phyloP scores from a whole-genome alignment of 2,113 vertebrate genomes.

The Poicephalus meyeri region DNA sequence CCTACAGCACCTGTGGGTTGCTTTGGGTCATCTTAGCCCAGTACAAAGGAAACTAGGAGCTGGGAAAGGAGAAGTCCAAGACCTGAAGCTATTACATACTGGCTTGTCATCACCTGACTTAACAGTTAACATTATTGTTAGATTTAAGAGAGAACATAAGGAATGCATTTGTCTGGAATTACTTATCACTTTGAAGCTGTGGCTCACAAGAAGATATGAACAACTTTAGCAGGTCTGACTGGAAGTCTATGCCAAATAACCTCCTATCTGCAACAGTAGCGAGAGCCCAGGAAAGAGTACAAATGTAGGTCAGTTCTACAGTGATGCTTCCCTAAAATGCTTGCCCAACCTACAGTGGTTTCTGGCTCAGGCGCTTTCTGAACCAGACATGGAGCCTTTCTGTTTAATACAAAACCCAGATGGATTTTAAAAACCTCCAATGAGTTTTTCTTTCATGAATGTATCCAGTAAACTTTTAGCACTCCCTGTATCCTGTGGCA shows the following conservation, averaged over 20 bases:
- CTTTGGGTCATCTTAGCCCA: background rate
- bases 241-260: background rate
- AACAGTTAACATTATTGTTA: slow-evolving; percentile 30
- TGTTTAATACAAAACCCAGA: slow-evolving; percentile 44
- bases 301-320: background rate
- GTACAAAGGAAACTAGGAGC: background rate
- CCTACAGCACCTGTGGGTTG: background rate
- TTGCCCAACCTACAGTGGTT: background rate
- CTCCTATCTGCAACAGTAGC: background rate
- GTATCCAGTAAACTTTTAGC: background rate
- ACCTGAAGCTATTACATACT: background rate
- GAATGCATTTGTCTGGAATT: slow-evolving; percentile 59
- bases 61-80: background rate
- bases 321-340: background rate
- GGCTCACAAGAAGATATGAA: background rate
- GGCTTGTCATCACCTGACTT: slow-evolving; percentile 55
- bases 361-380: slow-evolving; percentile 21
- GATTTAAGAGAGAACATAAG: slow-evolving; percentile 49
- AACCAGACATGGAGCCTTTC: slow-evolving; percentile 17
- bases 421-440: slow-evolving; percentile 7
- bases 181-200: slow-evolving; percentile 31
- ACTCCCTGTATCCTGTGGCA: background rate
- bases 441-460: slow-evolving; percentile 15
- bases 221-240: slow-evolving; percentile 30
- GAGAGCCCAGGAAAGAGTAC: background rate